These are phyloP conservation scores for Dolichotis patagonum DNA, from an alignment of 2,113 vertebrate genomes.

Conservation along the genomic window DNA sequence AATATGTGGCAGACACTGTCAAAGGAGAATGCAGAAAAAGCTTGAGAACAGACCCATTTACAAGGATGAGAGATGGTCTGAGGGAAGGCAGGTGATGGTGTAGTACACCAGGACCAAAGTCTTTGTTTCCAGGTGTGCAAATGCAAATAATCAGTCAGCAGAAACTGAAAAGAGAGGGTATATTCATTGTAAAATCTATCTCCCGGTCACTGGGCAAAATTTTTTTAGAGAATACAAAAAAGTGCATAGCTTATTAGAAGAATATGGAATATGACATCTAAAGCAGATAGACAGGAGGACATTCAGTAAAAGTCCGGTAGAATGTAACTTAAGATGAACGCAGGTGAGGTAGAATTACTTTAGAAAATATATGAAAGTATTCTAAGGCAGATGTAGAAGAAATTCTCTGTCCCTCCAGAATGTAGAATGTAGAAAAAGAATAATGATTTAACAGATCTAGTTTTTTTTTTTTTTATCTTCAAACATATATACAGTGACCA, in stretches of 20 bases:
- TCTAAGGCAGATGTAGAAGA: neutral
- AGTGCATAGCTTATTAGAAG: neutral
- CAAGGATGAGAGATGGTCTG: neutral
- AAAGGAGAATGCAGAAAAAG: neutral
- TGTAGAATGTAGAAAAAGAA: neutral
- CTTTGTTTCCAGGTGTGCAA: neutral
- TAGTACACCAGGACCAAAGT: neutral
- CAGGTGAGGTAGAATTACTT: neutral
- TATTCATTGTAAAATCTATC: too few species aligned
- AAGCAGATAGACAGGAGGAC: fast-evolving
- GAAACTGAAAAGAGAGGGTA: neutral
- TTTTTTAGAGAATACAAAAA: neutral
- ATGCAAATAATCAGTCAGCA: neutral
- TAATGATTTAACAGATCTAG: neutral
- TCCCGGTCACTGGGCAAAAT: too few species aligned
- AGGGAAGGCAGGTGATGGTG: neutral
- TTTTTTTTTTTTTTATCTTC: neutral
- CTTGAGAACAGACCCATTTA: neutral
- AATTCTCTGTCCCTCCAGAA: neutral
- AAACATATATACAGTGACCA: neutral
- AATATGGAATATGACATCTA: neutral
- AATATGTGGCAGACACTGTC: neutral
- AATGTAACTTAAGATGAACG: neutral
- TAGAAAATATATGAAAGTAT: neutral
- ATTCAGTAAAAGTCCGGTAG: neutral